Conservation (phyloP, 2,797 vertebrate species). For the Anabas testudineus region DNA sequence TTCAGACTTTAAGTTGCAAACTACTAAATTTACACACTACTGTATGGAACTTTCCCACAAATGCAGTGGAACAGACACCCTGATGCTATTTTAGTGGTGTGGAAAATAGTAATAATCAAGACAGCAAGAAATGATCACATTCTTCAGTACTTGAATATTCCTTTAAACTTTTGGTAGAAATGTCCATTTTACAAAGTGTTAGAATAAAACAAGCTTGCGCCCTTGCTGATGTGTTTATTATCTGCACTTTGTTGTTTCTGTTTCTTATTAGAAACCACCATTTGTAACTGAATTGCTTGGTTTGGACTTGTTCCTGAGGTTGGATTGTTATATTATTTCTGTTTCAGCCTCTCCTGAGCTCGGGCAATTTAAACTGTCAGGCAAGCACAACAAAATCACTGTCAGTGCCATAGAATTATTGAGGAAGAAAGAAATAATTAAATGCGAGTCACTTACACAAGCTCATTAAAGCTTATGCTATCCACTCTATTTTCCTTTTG, state of each 20-base stretch:
- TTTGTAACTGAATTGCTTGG: constrained; percentile 12
- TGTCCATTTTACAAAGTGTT: neutral
- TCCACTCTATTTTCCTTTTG: constrained; percentile 84
- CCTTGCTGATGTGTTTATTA: neutral
- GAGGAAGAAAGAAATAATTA: constrained; percentile 78
- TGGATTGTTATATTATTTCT: constrained; percentile 43
- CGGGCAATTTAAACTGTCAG: constrained; percentile 62
- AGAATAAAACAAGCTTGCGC: neutral
- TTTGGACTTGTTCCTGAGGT: constrained; percentile 24
- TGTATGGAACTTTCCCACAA: no score
- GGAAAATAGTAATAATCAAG: no score
- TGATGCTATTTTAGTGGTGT: no score
- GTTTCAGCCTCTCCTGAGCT: constrained; percentile 52
- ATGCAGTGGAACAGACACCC: no score
- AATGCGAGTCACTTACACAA: constrained; percentile 82
- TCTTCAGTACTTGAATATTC: neutral
- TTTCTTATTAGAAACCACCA: constrained; percentile 29
- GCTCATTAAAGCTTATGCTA: constrained; percentile 84
- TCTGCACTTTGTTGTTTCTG: neutral
- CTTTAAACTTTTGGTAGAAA: constrained; percentile 2
- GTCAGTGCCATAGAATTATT: constrained; percentile 71
- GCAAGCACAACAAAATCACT: constrained; percentile 74
- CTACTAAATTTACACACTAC: no score
- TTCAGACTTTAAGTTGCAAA: no score
- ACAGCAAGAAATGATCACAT: neutral